These are phyloP conservation scores for Macquaria australasica DNA, from an alignment of 2,113 vertebrate species.

Conservation along the genomic window DNA sequence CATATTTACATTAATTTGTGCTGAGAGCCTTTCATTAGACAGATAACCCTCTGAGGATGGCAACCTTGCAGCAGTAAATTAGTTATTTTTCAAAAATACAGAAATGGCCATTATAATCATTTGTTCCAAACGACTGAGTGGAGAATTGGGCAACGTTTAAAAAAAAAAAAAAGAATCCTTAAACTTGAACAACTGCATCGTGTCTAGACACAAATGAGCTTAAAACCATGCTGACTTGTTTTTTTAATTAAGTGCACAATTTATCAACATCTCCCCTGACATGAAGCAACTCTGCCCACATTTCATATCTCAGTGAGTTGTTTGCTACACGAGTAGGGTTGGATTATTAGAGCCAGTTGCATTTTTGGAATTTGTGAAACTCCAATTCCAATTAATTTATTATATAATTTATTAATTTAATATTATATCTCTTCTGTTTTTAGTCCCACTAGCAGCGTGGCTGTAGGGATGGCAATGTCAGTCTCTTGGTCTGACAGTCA, in stretches of 20 bases:
- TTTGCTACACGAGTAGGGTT: neutral
- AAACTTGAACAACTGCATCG: constrained; percentile 7
- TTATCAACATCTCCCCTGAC: constrained; percentile 8
- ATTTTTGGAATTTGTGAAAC: neutral
- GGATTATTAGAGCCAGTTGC: neutral
- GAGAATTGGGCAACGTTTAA: constrained; percentile 8
- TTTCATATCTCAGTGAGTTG: constrained; percentile 27
- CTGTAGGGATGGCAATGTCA: neutral
- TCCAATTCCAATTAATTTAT: neutral
- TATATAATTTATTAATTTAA: neutral
- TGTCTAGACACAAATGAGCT: constrained; percentile 3
- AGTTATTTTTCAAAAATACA: constrained; percentile 35
- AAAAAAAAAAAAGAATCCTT: neutral
- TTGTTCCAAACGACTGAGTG: constrained; percentile 27
- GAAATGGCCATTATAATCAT: constrained; percentile 25
- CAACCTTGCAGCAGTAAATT: constrained; percentile 43
- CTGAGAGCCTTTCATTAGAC: constrained; percentile 56
- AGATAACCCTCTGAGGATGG: constrained; percentile 41
- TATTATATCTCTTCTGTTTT: neutral
- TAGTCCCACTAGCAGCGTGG: neutral
- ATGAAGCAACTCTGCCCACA: constrained; percentile 8
- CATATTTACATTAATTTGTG: constrained; percentile 47
- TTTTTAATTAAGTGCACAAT: constrained; percentile 27
- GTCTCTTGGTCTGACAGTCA: neutral
- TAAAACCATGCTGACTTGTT: constrained; percentile 27